These are phyloP conservation scores for Himalopsyche kuldschensis DNA, from an alignment of 2,888 invertebrate species.

Conservation along the genomic window DNA sequence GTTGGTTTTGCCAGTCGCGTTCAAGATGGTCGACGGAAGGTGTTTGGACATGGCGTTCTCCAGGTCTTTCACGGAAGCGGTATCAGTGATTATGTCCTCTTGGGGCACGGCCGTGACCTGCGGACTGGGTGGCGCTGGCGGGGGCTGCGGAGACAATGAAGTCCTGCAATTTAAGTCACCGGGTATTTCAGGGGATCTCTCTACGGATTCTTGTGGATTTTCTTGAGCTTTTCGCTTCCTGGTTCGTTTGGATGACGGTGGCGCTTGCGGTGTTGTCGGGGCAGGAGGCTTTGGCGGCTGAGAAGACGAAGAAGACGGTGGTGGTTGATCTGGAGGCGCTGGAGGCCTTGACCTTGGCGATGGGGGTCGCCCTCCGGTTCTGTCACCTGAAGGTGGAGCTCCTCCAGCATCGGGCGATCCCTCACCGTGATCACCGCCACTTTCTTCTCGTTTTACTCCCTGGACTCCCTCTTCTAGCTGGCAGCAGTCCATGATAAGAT, in stretches of 20 bases:
- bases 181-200: slow-evolving; percentile 55
- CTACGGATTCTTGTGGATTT: slow-evolving; percentile 47
- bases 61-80: slow-evolving; percentile 82
- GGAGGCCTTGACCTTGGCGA: slow-evolving; percentile 43
- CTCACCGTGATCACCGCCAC: slow-evolving; percentile 80
- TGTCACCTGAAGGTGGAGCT: slow-evolving; percentile 37
- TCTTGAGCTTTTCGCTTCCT: slow-evolving; percentile 59
- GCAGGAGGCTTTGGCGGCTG: slow-evolving; percentile 46
- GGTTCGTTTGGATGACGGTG: slow-evolving; percentile 48
- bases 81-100: slow-evolving; percentile 51
- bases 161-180: slow-evolving; percentile 49
- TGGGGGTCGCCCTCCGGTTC: slow-evolving; percentile 54
- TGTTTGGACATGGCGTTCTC: slow-evolving; percentile 98
- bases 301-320: slow-evolving; percentile 52
- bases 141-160: slow-evolving; percentile 48
- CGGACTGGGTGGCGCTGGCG: slow-evolving; percentile 49
- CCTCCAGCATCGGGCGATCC: slow-evolving; percentile 86
- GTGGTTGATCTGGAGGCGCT: slow-evolving; percentile 40
- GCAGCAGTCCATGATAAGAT: slow-evolving; percentile 91
- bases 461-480: slow-evolving; percentile 83
- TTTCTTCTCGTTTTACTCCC: slow-evolving; percentile 82
- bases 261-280: slow-evolving; percentile 36
- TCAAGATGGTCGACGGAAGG: slow-evolving; percentile 66
- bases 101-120: slow-evolving; percentile 51
- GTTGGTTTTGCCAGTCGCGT: slow-evolving; percentile 53